Evolutionary conservation across 2,797 vertebrate genomes (phyloP).

Genomic region (Coendou prehensilis): DNA sequence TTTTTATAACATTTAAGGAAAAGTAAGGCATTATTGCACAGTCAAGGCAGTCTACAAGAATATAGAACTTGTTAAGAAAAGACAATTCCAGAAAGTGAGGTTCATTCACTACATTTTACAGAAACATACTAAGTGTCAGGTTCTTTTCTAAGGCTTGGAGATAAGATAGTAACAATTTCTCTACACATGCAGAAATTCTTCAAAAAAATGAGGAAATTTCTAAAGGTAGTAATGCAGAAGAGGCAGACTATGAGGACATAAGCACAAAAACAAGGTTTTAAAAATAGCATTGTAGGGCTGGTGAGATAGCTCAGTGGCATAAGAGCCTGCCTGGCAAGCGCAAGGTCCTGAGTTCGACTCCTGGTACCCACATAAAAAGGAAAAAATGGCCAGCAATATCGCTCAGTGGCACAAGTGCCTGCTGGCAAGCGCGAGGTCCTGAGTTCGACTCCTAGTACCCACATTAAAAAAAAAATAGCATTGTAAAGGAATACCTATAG

Average conservation of each 20-base stretch:
- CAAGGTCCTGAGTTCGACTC: too few relatives aligned
- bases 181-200: conserved; percentile 14
- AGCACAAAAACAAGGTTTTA: background rate
- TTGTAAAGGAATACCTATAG: conserved; percentile 24
- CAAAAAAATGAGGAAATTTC: background rate
- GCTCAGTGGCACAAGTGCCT: too few relatives aligned
- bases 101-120: conserved; percentile 44
- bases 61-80: background rate
- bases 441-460: too few relatives aligned
- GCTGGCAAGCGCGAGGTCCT: too few relatives aligned
- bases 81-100: conserved; percentile 17
- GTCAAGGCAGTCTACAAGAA: background rate
- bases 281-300: background rate
- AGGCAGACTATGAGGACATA: background rate
- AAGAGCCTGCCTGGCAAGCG: too few relatives aligned
- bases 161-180: conserved; percentile 20
- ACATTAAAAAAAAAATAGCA: background rate
- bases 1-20: conserved; percentile 41
- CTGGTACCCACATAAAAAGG: too few relatives aligned
- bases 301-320: too few relatives aligned
- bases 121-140: background rate
- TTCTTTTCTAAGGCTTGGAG: background rate
- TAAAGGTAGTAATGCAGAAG: background rate
- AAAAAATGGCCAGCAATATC: too few relatives aligned
- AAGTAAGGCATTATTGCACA: conserved; percentile 6